Conservation (phyloP, 2,797 vertebrate species). For the Chlorospingus flavigularis region DNA sequence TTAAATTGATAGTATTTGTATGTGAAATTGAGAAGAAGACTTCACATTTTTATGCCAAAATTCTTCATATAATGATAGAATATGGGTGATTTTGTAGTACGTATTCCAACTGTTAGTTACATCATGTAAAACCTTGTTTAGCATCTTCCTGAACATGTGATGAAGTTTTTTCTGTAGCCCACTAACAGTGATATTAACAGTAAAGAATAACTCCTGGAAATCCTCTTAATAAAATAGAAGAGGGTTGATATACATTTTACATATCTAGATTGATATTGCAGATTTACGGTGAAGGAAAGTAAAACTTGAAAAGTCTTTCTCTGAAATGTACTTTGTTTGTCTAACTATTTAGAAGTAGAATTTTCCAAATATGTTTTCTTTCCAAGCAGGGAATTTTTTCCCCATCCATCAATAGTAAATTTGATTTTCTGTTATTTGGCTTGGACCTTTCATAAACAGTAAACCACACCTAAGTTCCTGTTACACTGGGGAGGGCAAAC, state of each 20-base stretch:
- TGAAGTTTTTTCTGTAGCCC: neutral
- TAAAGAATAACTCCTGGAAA: neutral
- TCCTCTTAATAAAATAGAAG: neutral
- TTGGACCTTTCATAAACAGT: conserved; percentile 14
- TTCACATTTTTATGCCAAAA: neutral
- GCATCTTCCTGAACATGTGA: neutral
- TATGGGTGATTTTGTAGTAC: neutral
- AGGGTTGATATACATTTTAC: neutral
- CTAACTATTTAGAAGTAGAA: neutral
- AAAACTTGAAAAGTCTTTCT: neutral
- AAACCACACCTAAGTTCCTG: neutral
- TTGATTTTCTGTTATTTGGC: conserved; percentile 25
- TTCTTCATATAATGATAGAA: neutral
- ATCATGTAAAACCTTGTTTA: neutral
- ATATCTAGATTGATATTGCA: neutral
- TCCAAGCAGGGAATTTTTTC: neutral
- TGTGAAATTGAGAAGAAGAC: neutral
- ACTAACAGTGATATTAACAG: neutral
- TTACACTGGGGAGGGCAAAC: neutral
- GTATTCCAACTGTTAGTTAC: neutral
- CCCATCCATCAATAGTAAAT: neutral
- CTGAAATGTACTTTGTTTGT: neutral
- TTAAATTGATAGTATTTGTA: neutral
- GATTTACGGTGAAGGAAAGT: neutral
- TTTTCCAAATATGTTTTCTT: neutral